A percentile compares a stretch with the other conserved stretches of the same genome.
These are phyloP conservation scores for Bombus superbus DNA, from an alignment of 1,140 invertebrate genomes.

Conservation along the genomic window DNA sequence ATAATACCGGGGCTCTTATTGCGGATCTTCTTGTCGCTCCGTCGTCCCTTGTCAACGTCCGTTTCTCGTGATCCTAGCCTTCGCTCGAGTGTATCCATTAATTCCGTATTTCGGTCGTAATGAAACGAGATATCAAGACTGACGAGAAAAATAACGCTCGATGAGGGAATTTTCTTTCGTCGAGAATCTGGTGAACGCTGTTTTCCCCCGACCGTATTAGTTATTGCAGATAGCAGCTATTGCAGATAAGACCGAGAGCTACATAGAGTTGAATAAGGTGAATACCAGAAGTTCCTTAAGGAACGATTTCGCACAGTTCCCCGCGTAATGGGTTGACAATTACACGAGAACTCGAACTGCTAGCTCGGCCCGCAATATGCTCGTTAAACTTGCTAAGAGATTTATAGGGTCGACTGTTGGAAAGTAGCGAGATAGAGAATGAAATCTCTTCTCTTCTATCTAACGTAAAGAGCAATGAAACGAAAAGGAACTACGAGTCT, in stretches of 20 bases:
- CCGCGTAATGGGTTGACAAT: constrained; percentile 22
- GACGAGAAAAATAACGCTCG: not conserved
- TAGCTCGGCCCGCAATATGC: not conserved
- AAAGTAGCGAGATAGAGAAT: not conserved
- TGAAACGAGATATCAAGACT: constrained; percentile 3
- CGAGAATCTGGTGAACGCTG: not conserved
- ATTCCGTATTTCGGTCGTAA: constrained; percentile 15
- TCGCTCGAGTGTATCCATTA: constrained; percentile 48
- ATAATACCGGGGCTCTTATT: constrained; percentile 66
- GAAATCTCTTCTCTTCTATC: not conserved
- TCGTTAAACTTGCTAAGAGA: constrained; percentile 26
- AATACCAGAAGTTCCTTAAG: not conserved
- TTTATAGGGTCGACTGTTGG: not conserved
- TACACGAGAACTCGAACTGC: constrained; percentile 12
- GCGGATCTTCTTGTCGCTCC: constrained; percentile 48
- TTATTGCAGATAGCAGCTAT: not conserved
- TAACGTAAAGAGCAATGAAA: not conserved
- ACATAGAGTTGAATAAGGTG: not conserved
- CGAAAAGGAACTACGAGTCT: too few relatives aligned
- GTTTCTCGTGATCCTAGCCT: constrained; percentile 47
- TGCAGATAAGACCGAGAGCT: not conserved
- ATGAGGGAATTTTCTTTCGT: too few relatives aligned
- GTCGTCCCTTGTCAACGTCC: constrained; percentile 30
- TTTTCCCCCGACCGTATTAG: too few relatives aligned
- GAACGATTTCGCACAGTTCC: constrained; percentile 1